Evolutionary conservation across 2,797 vertebrate genomes (phyloP), one percentile per base, ranked within the genome.

Genomic region (Agapornis canus): DNA sequence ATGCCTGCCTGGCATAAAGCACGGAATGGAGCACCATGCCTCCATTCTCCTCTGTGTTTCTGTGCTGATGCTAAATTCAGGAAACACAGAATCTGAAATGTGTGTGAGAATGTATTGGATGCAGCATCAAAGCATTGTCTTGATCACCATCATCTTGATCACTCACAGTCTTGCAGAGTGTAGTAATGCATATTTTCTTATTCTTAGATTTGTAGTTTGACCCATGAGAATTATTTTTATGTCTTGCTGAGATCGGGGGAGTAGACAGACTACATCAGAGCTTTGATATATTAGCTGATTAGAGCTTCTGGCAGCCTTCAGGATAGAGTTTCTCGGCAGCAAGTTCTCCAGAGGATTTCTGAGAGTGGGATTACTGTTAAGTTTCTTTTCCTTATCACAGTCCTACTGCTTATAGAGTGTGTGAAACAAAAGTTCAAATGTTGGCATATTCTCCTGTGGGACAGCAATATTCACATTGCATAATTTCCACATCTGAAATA

Each of bases 131-230:
- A 93, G 84, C 79, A 9, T 63, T 77, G 45, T 61, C 84, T 45
- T n/a, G 54, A 48, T 78, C 82, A 27, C 65, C 57, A 59, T 48
- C 89, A 91, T 88, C 92, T 47, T 47, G 45, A 22, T 47, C 92
- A 92, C 93, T 96, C 87, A 82, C 84, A 81, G 14, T 94, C 86
- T 76, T 97, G 76, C 82, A 70, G 69, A 13, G 57, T 93, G 79
- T 31, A 88, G 93, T 96, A 94, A 96, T 95, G 89, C 92, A 94
- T 96, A 89, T 76, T 96, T 96, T 43, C 89, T 75, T 97, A 93
- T 93, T 78, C 94, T 91, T 81, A 68, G 82, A 51, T 75, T 82
- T 92, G 78, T 40, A 90, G 64, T 59, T 92, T 69, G 79, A 91
- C 79, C 79, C 69, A 16, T 45, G 92, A 78, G 94, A 93, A 65